A percentile compares a stretch with the other conserved stretches of the same genome.
phyloP scores from a whole-genome alignment of 2,113 vertebrate species.

The Mustelus asterias region DNA sequence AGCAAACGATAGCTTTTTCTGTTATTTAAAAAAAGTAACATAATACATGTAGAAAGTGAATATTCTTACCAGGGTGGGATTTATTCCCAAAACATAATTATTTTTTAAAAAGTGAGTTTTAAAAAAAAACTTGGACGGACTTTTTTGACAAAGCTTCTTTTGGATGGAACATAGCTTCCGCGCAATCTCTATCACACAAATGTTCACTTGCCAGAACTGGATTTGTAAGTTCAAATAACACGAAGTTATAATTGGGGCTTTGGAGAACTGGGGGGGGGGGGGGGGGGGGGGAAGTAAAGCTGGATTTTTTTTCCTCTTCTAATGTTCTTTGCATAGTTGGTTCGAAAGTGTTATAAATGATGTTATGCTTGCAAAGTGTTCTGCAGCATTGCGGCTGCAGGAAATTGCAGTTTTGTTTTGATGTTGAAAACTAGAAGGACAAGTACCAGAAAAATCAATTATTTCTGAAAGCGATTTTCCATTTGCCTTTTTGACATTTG shows the following conservation, averaged over 20 bases:
- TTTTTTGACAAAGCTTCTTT: slow-evolving; percentile 4
- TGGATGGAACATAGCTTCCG: background rate
- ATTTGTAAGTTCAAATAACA: background rate
- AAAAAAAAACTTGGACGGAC: too few species aligned
- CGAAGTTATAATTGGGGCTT: background rate
- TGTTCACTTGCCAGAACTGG: background rate
- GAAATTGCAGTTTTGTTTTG: slow-evolving; percentile 21
- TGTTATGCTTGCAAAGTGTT: slow-evolving; percentile 26
- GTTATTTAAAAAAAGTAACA: slow-evolving; percentile 13
- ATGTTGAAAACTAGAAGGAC: background rate
- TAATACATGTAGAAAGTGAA: slow-evolving; percentile 29
- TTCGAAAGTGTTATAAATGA: slow-evolving; percentile 24
- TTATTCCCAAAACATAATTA: background rate
- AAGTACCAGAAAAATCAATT: background rate
- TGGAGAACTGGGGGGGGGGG: background rate
- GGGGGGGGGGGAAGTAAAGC: background rate
- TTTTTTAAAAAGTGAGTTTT: too few species aligned
- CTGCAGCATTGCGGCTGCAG: background rate
- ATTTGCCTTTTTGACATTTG: slow-evolving; percentile 14
- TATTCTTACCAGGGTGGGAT: background rate
- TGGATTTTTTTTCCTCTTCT: background rate
- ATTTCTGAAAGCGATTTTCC: background rate
- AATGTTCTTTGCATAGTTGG: background rate
- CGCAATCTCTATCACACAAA: background rate
- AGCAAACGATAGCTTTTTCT: slow-evolving; percentile 56